Base-by-base conservation (phyloP, 2,797 vertebrate species). In the Anniella stebbinsi region DNA sequence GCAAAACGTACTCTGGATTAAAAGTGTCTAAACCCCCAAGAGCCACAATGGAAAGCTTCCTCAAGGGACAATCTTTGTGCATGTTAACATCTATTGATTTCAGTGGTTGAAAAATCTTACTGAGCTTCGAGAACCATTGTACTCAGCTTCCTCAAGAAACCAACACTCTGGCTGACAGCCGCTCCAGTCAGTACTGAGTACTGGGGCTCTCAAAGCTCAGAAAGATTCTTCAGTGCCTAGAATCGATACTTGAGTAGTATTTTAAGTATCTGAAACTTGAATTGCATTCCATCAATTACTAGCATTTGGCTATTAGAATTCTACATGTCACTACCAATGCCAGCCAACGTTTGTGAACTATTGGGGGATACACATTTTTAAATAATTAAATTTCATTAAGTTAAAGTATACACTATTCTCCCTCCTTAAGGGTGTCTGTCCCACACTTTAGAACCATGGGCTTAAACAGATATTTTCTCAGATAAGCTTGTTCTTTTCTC, bases 341-440 rank as follows among this genome's bases (percentile, higher is more conserved):
- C 57, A 54, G 15, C 15, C 38, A 13, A 57, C 33, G 17, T 45
- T 45, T 81, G 15, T 41, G 17, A 9, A 57, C 25, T 54, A 23
- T 4, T 57, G 15, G 11, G 25, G 45, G 13, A n/a, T 28, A 69
- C 1, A 72, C 80, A 72, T 60, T 88, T n/a, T n/a, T 48, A 73
- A 88, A 72, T n/a, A 75, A 82, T 33, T 17, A 81, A 81, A 81
- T 57, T 57, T n/a, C 63, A 82, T 33, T 17, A 81, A 81, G 72
- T 57, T 57, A 28, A 88, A 88, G 18, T 12, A 84, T 23, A 23
- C 1, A 78, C 15, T n/a, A 63, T 30, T 80, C 21, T 2, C 73
- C 33, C 9, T 17, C 41, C 82, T 78, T 2, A 0, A n/a, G 63
- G 45, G 33, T 21, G 18, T 33, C 21, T 89, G 73, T 4, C 57